These are phyloP conservation scores for Vicugna pacos DNA, from an alignment of 2,113 vertebrate genomes.

Conservation along the genomic window DNA sequence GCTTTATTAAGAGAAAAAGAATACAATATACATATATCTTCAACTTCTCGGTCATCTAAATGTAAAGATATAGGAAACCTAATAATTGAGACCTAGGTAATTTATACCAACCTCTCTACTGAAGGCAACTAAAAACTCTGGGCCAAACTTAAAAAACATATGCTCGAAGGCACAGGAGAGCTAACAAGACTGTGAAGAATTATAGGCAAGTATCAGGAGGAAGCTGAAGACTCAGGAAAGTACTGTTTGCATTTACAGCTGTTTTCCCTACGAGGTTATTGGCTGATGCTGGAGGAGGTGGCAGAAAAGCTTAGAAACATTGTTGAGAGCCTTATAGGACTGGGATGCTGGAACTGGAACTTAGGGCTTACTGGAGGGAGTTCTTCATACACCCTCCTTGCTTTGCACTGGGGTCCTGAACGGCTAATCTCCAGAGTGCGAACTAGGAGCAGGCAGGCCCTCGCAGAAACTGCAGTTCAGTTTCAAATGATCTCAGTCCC, in stretches of 20 bases:
- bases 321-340: neutral
- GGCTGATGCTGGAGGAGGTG: neutral
- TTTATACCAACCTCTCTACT: neutral
- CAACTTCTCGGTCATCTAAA: slow-evolving; percentile 6
- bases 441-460: neutral
- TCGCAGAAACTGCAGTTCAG: neutral
- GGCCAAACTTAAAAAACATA: neutral
- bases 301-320: neutral
- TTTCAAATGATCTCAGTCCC: neutral
- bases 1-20: slow-evolving; percentile 19
- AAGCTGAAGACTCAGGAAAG: neutral
- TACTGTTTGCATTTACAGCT: neutral
- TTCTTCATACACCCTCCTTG: neutral
- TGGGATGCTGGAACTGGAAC: neutral
- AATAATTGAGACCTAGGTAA: neutral
- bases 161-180: neutral
- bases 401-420: neutral
- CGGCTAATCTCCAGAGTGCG: neutral
- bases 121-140: neutral
- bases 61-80: slow-evolving; percentile 3
- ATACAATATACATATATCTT: neutral
- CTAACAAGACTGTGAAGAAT: neutral
- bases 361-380: neutral
- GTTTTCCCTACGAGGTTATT: neutral
- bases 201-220: neutral